These are phyloP conservation scores for Solea solea DNA, from an alignment of 2,113 vertebrate genomes.

Conservation along the genomic window DNA sequence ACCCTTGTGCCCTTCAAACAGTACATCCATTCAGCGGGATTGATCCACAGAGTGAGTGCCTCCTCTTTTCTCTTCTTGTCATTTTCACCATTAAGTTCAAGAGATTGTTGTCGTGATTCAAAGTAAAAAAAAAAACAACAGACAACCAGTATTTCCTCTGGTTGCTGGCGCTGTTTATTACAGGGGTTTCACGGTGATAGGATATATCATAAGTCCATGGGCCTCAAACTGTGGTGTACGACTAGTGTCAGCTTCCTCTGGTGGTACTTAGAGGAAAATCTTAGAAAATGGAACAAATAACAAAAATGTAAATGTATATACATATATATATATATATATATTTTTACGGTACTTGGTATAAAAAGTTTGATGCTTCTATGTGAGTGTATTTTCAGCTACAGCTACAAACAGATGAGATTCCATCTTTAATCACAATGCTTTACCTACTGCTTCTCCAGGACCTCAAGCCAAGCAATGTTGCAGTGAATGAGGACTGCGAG, in stretches of 20 bases:
- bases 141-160: not conserved
- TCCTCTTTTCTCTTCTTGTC: constrained; percentile 19
- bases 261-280: no score
- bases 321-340: no score
- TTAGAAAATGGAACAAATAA: no score
- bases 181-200: no score
- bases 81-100: constrained; percentile 8
- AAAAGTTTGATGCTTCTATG: no score
- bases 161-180: no score
- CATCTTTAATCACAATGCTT: not conserved
- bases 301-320: no score
- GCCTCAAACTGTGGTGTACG: no score
- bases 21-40: constrained; percentile 98
- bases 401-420: not conserved
- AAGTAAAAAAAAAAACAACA: not conserved
- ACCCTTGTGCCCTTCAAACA: constrained; percentile 59
- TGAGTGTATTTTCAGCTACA: not conserved
- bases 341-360: no score
- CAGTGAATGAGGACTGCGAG: constrained; percentile 97
- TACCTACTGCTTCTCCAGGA: constrained; percentile 79
- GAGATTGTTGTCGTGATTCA: not conserved
- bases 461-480: constrained; percentile 96
- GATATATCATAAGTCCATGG: no score
- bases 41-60: constrained; percentile 95
- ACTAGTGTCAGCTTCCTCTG: no score